phyloP scores from a whole-genome alignment of 1,140 invertebrate genomes.

The Pseudobourletiella spinata region DNA sequence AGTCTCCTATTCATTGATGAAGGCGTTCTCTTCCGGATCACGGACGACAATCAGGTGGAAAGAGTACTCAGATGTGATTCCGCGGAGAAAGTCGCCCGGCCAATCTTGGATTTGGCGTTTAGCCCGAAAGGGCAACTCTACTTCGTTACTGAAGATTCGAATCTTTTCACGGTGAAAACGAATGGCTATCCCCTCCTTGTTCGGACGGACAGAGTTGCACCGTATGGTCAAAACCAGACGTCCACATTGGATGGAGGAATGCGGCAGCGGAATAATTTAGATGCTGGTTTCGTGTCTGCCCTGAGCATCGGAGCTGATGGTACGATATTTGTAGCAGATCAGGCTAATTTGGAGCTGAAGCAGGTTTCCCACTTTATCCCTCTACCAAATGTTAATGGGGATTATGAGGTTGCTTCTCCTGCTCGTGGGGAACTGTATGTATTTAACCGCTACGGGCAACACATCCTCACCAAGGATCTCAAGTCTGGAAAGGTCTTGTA shows the following conservation, averaged over 20 bases:
- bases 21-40: slow-evolving; percentile 80
- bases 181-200: slow-evolving; percentile 23
- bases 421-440: slow-evolving; percentile 86
- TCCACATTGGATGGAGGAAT: too few species aligned
- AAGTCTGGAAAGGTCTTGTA: slow-evolving; percentile 85
- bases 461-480: slow-evolving; percentile 83
- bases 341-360: slow-evolving; percentile 74
- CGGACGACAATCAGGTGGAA: slow-evolving; percentile 69
- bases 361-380: slow-evolving; percentile 63
- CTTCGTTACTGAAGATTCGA: slow-evolving; percentile 56
- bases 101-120: slow-evolving; percentile 64
- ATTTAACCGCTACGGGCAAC: slow-evolving; percentile 86
- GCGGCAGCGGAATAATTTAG: slow-evolving; percentile 62
- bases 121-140: slow-evolving; percentile 86
- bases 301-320: slow-evolving; percentile 88
- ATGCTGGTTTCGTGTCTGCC: slow-evolving; percentile 79
- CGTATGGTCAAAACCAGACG: slow-evolving; percentile 9
- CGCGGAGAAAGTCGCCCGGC: slow-evolving; percentile 37
- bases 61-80: slow-evolving; percentile 71
- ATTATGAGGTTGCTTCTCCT: slow-evolving; percentile 86
- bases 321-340: slow-evolving; percentile 86
- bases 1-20: slow-evolving; percentile 92
- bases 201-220: slow-evolving; percentile 26
- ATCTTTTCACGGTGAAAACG: slow-evolving; percentile 26
- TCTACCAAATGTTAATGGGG: slow-evolving; percentile 74